These are phyloP conservation scores for Aculops lycopersici DNA, from an alignment of 1,140 invertebrate species.

Conservation along the genomic window DNA sequence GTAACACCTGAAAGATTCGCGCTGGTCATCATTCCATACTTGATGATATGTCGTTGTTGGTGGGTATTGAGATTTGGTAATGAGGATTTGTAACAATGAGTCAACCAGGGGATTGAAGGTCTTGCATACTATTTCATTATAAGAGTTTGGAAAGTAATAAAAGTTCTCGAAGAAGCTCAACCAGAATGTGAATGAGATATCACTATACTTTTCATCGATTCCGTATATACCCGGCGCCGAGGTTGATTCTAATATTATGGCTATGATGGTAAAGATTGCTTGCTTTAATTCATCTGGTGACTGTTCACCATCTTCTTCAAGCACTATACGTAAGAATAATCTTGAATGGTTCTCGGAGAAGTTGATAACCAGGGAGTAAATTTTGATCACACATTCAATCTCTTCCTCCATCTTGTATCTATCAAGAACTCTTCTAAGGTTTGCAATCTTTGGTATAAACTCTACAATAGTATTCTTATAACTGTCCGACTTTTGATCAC, in stretches of 20 bases:
- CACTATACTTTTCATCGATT: constrained; percentile 43
- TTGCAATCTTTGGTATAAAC: constrained; percentile 19
- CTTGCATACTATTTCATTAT: constrained; percentile 18
- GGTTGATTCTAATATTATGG: constrained; percentile 34
- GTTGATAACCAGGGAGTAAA: constrained; percentile 27
- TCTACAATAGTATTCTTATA: constrained; percentile 20
- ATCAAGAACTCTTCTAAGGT: constrained; percentile 15
- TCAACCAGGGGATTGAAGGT: constrained; percentile 29
- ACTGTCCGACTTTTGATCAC: constrained; percentile 7
- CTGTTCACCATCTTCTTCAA: background rate
- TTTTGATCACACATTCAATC: constrained; percentile 15
- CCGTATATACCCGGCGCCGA: constrained; percentile 45
- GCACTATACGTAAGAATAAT: constrained; percentile 20
- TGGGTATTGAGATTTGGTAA: constrained; percentile 28
- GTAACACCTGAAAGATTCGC: constrained; percentile 54
- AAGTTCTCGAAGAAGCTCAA: constrained; percentile 48
- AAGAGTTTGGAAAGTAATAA: constrained; percentile 18
- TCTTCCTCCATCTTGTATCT: constrained; percentile 13
- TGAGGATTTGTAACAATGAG: constrained; percentile 25
- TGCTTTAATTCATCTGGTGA: constrained; percentile 14
- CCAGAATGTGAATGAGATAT: constrained; percentile 58
- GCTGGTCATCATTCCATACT: constrained; percentile 31
- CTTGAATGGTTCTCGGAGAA: constrained; percentile 29
- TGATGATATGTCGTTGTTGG: constrained; percentile 17
- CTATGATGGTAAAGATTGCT: constrained; percentile 20